phyloP scores from a whole-genome alignment of 2,113 vertebrate genomes.

The Siniperca chuatsi region DNA sequence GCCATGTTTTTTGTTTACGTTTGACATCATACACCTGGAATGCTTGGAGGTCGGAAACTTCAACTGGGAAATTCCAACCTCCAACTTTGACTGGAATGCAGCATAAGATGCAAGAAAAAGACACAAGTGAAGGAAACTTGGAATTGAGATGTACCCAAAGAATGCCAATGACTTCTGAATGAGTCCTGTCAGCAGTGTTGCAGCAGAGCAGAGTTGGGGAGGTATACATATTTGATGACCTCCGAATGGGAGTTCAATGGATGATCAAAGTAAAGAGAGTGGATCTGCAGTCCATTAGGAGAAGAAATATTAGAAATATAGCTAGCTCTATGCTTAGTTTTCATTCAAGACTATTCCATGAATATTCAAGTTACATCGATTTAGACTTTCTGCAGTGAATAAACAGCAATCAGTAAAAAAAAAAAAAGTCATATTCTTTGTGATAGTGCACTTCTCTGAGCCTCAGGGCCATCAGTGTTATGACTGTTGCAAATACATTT shows the following conservation, averaged over 20 bases:
- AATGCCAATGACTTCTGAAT: conserved; percentile 46
- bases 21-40: too few relatives aligned
- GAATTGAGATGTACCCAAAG: neutral
- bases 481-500: conserved; percentile 79
- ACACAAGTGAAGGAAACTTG: too few relatives aligned
- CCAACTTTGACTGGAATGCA: too few relatives aligned
- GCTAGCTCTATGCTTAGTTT: neutral
- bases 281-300: conserved; percentile 15
- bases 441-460: conserved; percentile 16
- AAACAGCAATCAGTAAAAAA: conserved; percentile 12
- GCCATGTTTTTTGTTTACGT: too few relatives aligned
- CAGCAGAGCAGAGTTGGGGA: conserved; percentile 16
- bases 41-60: too few relatives aligned
- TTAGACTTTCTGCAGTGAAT: neutral
- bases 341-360: conserved; percentile 20
- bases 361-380: conserved; percentile 11
- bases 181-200: conserved; percentile 29
- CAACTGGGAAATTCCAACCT: too few relatives aligned
- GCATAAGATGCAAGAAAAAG: too few relatives aligned
- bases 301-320: conserved; percentile 30
- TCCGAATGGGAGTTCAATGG: conserved; percentile 34
- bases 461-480: conserved; percentile 57
- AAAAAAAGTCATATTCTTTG: conserved; percentile 9
- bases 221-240: conserved; percentile 58
- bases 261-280: conserved; percentile 47